Evolutionary conservation across 1,140 invertebrate genomes (phyloP).

Genomic region (Anastrepha ludens): DNA sequence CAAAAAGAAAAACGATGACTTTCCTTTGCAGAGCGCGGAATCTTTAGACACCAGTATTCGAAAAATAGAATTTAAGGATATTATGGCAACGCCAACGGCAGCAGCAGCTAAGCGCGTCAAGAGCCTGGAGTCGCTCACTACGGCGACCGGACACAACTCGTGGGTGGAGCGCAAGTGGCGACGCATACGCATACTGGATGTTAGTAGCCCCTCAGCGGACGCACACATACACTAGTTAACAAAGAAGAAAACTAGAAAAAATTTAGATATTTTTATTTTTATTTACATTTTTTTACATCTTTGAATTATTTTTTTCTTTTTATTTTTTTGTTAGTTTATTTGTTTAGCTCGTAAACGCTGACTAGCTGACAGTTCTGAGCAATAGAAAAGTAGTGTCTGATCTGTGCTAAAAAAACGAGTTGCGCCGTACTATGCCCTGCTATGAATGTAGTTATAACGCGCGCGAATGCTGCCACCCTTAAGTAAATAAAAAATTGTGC

Average conservation of each 20-base stretch:
- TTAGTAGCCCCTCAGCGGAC: not conserved
- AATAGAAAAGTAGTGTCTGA: not conserved
- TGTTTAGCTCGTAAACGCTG: not conserved
- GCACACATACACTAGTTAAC: not conserved
- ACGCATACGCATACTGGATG: constrained; percentile 34
- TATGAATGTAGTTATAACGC: not conserved
- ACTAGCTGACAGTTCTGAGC: not conserved
- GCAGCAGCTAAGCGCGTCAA: constrained; percentile 29
- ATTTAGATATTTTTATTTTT: not conserved
- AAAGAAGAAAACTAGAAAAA: not conserved
- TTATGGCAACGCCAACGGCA: not conserved
- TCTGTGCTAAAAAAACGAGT: not conserved
- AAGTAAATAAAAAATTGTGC: not conserved
- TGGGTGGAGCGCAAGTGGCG: constrained; percentile 48
- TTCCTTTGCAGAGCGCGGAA: constrained; percentile 31
- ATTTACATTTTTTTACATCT: not conserved
- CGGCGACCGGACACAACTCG: not conserved
- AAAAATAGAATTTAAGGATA: not conserved
- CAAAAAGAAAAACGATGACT: constrained; percentile 8
- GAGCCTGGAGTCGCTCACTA: constrained; percentile 23
- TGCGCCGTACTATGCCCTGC: not conserved
- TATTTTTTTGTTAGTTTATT: not conserved
- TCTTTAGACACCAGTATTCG: constrained; percentile 21
- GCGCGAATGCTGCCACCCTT: not conserved
- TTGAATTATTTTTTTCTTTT: not conserved